Evolutionary conservation across 2,888 invertebrate species (phyloP), one percentile per base, ranked within the genome.

Genomic region (Parelbella ahira): DNA sequence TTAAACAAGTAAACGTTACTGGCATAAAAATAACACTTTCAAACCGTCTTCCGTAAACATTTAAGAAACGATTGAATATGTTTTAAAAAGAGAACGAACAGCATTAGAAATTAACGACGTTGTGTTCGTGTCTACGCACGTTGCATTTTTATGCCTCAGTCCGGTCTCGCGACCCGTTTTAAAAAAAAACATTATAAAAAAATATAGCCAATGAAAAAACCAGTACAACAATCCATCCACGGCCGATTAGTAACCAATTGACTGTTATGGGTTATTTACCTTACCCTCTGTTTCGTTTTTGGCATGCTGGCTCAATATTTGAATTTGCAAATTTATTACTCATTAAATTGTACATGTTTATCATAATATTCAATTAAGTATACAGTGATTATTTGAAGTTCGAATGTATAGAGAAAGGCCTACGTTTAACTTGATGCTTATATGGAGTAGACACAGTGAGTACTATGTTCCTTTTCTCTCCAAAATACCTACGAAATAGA

Each of bases 91-190:
- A 42, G 41, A 42, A 42, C 33, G 32, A 27, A 27, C 21, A 27
- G 28, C 27, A 28, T 42, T 42, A 34, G 28, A 41, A 41, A 34
- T 34, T 27, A 21, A 20, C 3, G 25, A 25, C 24, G 33, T 25
- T 41, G 41, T 41, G 33, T 41, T 21, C 27, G 20, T 8, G 47
- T 48, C 47, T 63, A 68, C 70, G 68, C 60, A 60, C 59, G 54
- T 68, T 69, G 74, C 73, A 76, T 73, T 71, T 74, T 67, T 64
- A 69, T 56, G 60, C 51, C 9, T 37, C 48, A 51, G 55, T 54
- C 60, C 59, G 64, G 63, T 72, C 69, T 50, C 64, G 69, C 67
- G 68, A 58, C 57, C 53, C 11, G 39, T 39, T 39, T 39, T 29
- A 65, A 63, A 68, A 66, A 52, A 15, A 15, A 15, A 15, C 15